Evolutionary conservation across 2,113 vertebrate species (phyloP), one percentile per base, ranked within the genome.

Genomic region (Microtus pennsylvanicus): DNA sequence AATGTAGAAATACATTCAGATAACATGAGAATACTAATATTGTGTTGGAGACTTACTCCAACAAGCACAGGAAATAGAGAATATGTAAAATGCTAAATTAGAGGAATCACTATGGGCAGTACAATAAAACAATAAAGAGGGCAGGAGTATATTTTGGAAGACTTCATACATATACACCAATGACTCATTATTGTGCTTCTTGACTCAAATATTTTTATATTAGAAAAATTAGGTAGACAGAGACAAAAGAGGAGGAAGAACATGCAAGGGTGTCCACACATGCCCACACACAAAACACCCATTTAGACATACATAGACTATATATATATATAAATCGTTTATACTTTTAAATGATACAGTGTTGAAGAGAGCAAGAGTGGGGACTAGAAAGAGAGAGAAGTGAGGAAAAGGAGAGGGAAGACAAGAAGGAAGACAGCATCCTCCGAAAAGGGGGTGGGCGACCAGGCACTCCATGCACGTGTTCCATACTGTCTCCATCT

Each of bases 1-100:
- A 94, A 82, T 35, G 24, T 22, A 83, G 76, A 87, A 69, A 83
- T 83, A 21, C 38, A 45, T 92, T 90, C 94, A 94, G 58, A 81
- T 91, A 93, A 81, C n/a, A 94, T 81, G 65, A 78, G 12, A 58
- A 86, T 86, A 93, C n/a, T 94, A 70, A 50, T 91, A 87, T 83
- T 92, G 35, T 93, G 24, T 83, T 80, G 92, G 24, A 94, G 38
- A 17, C 47, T 89, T 95, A 12, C 87, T 95, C 42, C 26, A 87
- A 38, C 1, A 80, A 33, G 72, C 61, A 22, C 82, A 33, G 76
- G 58, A 63, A 91, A 75, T 17, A 16, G 24, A 87, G n/a, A 78
- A 42, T 28, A 72, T 0, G 11, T 91, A 94, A 96, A 45, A 82
- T 55, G 3, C 35, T 33, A 89, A 74, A 19, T 90, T 94, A 90